Conservation (phyloP, 2,888 invertebrate genomes). For the Agrilus cyanescens region DNA sequence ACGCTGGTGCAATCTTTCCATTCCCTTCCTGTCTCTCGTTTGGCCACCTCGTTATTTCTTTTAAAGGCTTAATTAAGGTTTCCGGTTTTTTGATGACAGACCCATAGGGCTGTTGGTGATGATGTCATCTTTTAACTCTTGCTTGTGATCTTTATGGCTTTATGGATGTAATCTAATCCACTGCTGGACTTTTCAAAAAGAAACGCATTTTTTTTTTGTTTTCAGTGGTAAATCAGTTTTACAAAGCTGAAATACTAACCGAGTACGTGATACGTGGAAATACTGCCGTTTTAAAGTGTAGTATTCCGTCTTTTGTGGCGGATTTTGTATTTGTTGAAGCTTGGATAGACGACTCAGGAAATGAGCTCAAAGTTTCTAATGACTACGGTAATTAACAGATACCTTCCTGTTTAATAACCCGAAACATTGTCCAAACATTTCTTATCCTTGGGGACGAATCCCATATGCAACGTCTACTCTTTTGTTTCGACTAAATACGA, state of each 20-base stretch:
- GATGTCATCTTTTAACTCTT: no score
- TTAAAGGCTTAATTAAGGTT: no score
- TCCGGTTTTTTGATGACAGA: no score
- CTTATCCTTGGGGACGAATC: slow-evolving; percentile 8
- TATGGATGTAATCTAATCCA: neutral
- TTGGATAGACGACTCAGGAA: slow-evolving; percentile 57
- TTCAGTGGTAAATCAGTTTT: slow-evolving; percentile 60
- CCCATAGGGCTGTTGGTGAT: no score
- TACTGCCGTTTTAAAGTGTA: slow-evolving; percentile 60
- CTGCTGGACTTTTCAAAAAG: neutral
- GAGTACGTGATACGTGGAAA: slow-evolving; percentile 65
- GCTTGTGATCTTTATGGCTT: no score
- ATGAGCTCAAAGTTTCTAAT: slow-evolving; percentile 36
- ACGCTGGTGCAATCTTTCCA: no score
- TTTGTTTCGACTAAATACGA: no score
- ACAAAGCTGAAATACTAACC: slow-evolving; percentile 59
- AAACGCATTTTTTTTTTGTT: slow-evolving; percentile 13
- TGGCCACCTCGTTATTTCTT: no score
- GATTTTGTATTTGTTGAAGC: slow-evolving; percentile 60
- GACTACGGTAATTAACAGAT: slow-evolving; percentile 41
- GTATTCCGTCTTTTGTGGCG: slow-evolving; percentile 61
- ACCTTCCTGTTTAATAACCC: neutral
- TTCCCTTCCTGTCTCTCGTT: no score
- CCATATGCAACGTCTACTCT: no score
- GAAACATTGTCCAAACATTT: neutral